A percentile compares a stretch with the other conserved stretches of the same genome.
phyloP scores from a whole-genome alignment of 2,888 invertebrate genomes.

The Acleris holmiana region DNA sequence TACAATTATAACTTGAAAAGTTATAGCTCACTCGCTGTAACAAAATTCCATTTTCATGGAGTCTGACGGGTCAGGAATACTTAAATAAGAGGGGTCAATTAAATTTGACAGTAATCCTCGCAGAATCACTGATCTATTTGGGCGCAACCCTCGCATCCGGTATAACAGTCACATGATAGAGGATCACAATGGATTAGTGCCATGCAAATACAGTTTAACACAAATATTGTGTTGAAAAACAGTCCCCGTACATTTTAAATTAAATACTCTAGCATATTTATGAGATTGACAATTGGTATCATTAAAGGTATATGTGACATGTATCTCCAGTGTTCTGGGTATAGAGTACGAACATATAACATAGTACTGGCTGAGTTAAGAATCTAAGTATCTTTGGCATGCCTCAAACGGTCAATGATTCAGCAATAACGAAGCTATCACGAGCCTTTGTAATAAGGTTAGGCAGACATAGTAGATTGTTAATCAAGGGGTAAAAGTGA shows the following conservation, averaged over 20 bases:
- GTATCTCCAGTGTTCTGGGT: neutral
- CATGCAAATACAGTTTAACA: constrained; percentile 19
- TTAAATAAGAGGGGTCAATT: constrained; percentile 45
- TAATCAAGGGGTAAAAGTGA: too few species aligned
- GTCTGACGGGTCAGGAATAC: constrained; percentile 1
- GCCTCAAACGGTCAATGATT: constrained; percentile 28
- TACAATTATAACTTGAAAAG: too few species aligned
- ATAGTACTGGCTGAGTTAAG: neutral
- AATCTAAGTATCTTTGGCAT: constrained; percentile 19
- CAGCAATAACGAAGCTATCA: constrained; percentile 28
- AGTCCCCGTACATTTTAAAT: neutral
- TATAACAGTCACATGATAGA: constrained; percentile 54
- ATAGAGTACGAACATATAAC: neutral
- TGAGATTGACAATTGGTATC: too few species aligned
- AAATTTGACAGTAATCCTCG: constrained; percentile 50
- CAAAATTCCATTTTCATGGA: neutral
- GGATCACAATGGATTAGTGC: constrained; percentile 44
- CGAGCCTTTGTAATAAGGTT: constrained; percentile 16
- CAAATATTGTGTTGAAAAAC: constrained; percentile 15
- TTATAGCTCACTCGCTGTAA: too few species aligned
- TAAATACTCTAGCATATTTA: too few species aligned
- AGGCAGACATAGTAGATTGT: too few species aligned
- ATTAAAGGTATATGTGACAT: too few species aligned
- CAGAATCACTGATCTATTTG: constrained; percentile 56
- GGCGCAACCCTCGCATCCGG: constrained; percentile 47